Conservation (phyloP, 2,888 invertebrate species). For the Acanthoscelides obtectus region DNA sequence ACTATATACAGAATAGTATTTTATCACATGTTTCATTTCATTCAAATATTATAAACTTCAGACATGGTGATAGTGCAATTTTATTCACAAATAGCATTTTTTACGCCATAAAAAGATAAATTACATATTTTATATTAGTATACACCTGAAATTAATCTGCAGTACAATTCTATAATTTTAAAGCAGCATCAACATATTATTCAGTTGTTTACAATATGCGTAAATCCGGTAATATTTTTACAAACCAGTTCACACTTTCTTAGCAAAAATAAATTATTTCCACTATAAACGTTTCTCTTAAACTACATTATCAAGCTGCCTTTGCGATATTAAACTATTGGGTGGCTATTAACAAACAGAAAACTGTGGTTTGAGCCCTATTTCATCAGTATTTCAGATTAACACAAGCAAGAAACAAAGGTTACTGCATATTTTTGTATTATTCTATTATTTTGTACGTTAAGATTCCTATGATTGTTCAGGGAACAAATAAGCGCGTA, state of each 20-base stretch:
- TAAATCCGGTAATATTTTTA: background rate
- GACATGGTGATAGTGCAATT: background rate
- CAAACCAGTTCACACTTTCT: background rate
- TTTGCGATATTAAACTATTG: too few species aligned
- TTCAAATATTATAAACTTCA: background rate
- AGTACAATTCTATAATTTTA: too few species aligned
- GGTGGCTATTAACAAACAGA: too few species aligned
- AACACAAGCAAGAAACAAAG: background rate
- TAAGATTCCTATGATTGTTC: background rate
- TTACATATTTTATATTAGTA: background rate
- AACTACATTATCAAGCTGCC: too few species aligned
- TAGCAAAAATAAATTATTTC: background rate
- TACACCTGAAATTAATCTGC: too few species aligned
- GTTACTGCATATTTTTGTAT: background rate
- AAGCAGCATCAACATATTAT: background rate
- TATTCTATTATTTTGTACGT: background rate
- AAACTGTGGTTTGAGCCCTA: too few species aligned
- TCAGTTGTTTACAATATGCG: background rate
- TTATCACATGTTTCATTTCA: background rate
- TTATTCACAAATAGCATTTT: background rate
- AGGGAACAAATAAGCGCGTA: background rate
- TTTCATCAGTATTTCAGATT: too few species aligned
- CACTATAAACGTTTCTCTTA: background rate
- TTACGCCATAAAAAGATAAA: background rate
- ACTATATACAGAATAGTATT: background rate